A percentile compares a stretch with the other conserved stretches of the same genome.
These are phyloP conservation scores for Peromyscus aztecus DNA, from an alignment of 2,797 vertebrate genomes.

Conservation along the genomic window DNA sequence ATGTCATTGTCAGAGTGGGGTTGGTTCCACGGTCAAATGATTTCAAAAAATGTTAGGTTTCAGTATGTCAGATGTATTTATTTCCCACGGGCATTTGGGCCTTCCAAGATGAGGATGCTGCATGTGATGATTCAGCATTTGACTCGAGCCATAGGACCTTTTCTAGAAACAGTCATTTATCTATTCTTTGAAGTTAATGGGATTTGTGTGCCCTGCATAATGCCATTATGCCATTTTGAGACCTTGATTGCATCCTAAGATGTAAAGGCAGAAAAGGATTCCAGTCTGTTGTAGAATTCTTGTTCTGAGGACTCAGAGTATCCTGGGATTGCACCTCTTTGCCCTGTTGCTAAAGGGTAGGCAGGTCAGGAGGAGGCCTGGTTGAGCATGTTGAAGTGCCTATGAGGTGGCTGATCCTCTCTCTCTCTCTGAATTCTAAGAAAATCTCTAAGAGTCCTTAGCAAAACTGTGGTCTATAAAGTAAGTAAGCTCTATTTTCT, in stretches of 20 bases:
- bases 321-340: not conserved
- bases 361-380: not conserved
- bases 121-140: not conserved
- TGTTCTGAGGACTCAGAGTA: not conserved
- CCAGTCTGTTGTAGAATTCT: not conserved
- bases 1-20: not conserved
- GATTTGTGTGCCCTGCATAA: not conserved
- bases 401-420: not conserved
- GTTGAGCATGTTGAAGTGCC: not conserved
- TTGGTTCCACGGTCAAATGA: not conserved
- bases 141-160: not conserved
- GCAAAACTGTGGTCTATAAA: not conserved
- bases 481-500: not conserved
- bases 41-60: constrained; percentile 43
- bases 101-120: not conserved
- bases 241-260: not conserved
- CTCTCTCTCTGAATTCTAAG: not conserved
- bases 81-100: not conserved
- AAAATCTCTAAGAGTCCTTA: not conserved
- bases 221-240: not conserved
- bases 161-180: not conserved
- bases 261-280: not conserved
- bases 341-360: not conserved
- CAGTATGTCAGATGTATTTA: constrained; percentile 1
- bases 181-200: not conserved